Evolutionary conservation across 2,888 invertebrate species (phyloP).

Genomic region (Melanchra persicariae): DNA sequence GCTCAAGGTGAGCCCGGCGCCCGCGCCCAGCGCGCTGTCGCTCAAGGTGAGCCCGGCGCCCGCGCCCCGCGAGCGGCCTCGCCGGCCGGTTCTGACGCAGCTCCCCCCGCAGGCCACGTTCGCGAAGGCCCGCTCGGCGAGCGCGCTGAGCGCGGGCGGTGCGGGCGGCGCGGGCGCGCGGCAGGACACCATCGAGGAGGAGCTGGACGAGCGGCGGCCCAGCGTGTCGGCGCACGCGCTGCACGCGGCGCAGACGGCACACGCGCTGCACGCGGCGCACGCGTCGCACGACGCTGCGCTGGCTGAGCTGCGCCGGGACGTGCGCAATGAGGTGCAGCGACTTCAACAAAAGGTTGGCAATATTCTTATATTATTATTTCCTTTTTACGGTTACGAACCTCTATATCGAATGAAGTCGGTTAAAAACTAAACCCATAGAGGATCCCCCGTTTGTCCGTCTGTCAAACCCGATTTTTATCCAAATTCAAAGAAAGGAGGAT

Average conservation of each 20-base stretch:
- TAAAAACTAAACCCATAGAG: no score
- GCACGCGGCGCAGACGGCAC: conserved; percentile 70
- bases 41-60: conserved; percentile 40
- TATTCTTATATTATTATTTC: no score
- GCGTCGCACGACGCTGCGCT: conserved; percentile 89
- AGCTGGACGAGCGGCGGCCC: conserved; percentile 72
- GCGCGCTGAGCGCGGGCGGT: conserved; percentile 86
- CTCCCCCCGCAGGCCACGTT: conserved; percentile 76
- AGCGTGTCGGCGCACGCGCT: conserved; percentile 65
- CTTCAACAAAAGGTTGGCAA: conserved; percentile 83
- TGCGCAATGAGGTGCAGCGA: conserved; percentile 84
- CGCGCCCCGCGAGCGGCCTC: conserved; percentile 30
- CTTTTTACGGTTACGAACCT: no score
- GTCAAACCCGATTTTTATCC: no score
- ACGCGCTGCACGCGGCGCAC: conserved; percentile 78
- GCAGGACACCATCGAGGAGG: conserved; percentile 74
- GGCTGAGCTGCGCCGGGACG: conserved; percentile 86
- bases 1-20: no score
- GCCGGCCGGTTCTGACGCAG: not conserved
- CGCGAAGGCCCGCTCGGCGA: conserved; percentile 79
- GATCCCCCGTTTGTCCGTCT: no score
- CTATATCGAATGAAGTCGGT: no score
- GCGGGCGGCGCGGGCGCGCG: conserved; percentile 78
- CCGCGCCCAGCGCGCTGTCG: conserved; percentile 70
- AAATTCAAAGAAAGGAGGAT: no score